Percentiles rank a stretch among this genome's conserved stretches.
Evolutionary conservation across 1,140 invertebrate species (phyloP).

Genomic region (Maconellicoccus hirsutus): DNA sequence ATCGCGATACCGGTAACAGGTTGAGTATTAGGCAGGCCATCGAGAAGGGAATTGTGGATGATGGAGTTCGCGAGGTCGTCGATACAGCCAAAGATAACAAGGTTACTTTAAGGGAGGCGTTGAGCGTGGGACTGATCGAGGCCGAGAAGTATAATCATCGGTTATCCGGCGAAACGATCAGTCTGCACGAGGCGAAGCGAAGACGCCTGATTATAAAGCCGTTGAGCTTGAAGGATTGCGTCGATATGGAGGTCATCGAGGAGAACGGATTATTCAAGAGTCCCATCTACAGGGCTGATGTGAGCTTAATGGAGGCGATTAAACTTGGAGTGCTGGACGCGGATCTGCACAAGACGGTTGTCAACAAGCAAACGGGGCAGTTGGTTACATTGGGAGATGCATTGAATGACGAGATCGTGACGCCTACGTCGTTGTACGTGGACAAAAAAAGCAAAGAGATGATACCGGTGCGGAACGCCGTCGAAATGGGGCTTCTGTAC

Average conservation of each 20-base stretch:
- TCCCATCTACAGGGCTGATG: conserved; percentile 56
- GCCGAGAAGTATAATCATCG: conserved; percentile 65
- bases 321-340: conserved; percentile 72
- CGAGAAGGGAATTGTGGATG: conserved; percentile 59
- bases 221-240: conserved; percentile 75
- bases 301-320: conserved; percentile 73
- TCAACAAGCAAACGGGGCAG: conserved; percentile 58
- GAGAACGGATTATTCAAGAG: conserved; percentile 65
- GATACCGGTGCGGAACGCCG: conserved; percentile 61
- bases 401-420: conserved; percentile 61
- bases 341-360: conserved; percentile 66
- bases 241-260: conserved; percentile 67
- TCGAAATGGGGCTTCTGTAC: conserved; percentile 74
- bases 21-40: conserved; percentile 69
- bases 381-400: conserved; percentile 74
- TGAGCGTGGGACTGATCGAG: conserved; percentile 63
- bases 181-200: conserved; percentile 64
- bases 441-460: conserved; percentile 57
- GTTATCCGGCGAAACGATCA: conserved; percentile 56
- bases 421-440: conserved; percentile 55
- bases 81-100: conserved; percentile 63
- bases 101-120: conserved; percentile 66
- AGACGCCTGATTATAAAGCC: conserved; percentile 73
- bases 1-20: conserved; percentile 68
- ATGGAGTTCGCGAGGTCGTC: conserved; percentile 64